Base-by-base conservation (phyloP, 2,113 vertebrate genomes). In the Bothrops jararaca region DNA sequence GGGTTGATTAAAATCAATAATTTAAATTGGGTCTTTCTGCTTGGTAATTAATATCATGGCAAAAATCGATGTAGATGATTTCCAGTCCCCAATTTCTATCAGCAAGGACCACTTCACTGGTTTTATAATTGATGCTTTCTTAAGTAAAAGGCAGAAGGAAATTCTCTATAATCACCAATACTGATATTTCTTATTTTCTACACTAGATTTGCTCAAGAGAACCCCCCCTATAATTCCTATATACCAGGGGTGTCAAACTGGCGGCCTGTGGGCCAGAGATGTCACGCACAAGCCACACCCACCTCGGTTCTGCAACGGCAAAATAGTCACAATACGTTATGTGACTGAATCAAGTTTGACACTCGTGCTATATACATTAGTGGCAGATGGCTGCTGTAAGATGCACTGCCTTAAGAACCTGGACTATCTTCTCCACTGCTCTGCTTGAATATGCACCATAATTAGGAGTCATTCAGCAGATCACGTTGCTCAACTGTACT, bases 1-100 rank as follows among this genome's bases (percentile, higher is more conserved):
- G n/a, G 2, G 12, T 15, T 53, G 86, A 53, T 53, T 69, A 60
- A 87, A 92, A 92, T 64, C 85, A 92, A 92, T 92, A 52, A 87
- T 64, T 64, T 69, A 88, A 88, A 92, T 45, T 29, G 48, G 88
- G n/a, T 3, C 22, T 74, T 88, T 92, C 50, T 92, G 34, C 4
- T 42, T 54, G 12, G 48, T 74, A 89, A 88, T 92, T 88, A 92
- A 69, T 87, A 92, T 34, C 29, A 34, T 54, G 45, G 86, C 58
- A 64, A 92, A 86, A 92, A 92, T 92, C 91, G 52, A 53, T 34
- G 11, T 3, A 15, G 20, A 34, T 64, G 23, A 86, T 69, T 53
- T 50, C 29, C 20, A 88, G 39, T 23, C 34, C 22, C n/a, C 18
- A 50, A 3, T 24, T 42, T 34, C 39, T 29, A 64, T 22, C 15